Percentiles rank a stretch among this genome's conserved stretches.
These are phyloP conservation scores for Myxocyprinus asiaticus DNA, from an alignment of 2,113 vertebrate genomes.

Conservation along the genomic window DNA sequence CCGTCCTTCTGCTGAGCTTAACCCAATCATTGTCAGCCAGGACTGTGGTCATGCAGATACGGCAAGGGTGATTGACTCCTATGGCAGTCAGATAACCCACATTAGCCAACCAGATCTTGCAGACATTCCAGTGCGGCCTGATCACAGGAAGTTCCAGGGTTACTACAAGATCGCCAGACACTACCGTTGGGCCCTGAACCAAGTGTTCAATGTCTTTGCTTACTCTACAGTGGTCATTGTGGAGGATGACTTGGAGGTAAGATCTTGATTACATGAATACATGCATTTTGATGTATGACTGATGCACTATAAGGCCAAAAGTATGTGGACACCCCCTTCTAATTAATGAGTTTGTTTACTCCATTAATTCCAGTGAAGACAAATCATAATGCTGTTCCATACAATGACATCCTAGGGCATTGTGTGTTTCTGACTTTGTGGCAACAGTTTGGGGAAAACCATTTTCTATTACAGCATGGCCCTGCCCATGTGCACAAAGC, in stretches of 20 bases:
- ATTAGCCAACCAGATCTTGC: constrained; percentile 85
- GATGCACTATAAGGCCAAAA: too few species aligned
- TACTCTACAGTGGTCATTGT: constrained; percentile 88
- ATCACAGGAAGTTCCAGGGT: constrained; percentile 93
- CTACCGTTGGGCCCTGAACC: constrained; percentile 91
- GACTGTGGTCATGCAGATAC: constrained; percentile 93
- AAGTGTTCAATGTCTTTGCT: constrained; percentile 80
- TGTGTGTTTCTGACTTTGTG: too few species aligned
- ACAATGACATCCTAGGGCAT: too few species aligned
- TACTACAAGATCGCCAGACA: constrained; percentile 91
- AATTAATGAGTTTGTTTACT: too few species aligned
- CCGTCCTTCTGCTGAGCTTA: constrained; percentile 77
- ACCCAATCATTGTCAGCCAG: constrained; percentile 92
- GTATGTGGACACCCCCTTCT: too few species aligned
- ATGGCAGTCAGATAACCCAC: constrained; percentile 80
- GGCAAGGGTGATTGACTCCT: constrained; percentile 81
- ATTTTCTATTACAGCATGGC: too few species aligned
- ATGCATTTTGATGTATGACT: too few species aligned
- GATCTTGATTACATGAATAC: not conserved
- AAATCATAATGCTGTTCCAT: too few species aligned
- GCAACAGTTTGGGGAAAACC: too few species aligned
- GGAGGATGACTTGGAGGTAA: constrained; percentile 91
- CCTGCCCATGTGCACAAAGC: too few species aligned
- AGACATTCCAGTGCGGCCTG: constrained; percentile 76
- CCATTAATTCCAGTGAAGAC: too few species aligned